phyloP scores from a whole-genome alignment of 2,797 vertebrate genomes.

The Spizella passerina region DNA sequence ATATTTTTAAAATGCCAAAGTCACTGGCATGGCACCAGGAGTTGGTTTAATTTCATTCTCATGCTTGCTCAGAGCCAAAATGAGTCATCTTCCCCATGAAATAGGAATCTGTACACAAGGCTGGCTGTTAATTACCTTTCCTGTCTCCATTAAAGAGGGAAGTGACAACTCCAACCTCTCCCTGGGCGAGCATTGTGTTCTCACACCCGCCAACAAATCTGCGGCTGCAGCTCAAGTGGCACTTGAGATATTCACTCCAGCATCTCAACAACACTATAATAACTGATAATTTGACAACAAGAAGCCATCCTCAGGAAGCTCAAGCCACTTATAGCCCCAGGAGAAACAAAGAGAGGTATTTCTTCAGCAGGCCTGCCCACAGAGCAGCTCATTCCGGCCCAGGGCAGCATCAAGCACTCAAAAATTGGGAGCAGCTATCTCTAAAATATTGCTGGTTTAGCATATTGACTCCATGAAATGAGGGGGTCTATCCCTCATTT shows the following conservation, averaged over 20 bases:
- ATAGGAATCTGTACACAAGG: conserved; percentile 59
- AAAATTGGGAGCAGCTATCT: background rate
- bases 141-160: conserved; percentile 69
- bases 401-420: background rate
- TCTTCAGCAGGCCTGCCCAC: background rate
- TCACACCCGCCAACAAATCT: conserved; percentile 46
- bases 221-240: conserved; percentile 52
- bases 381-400: background rate
- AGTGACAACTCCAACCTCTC: conserved; percentile 73
- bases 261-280: conserved; percentile 39
- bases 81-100: conserved; percentile 68
- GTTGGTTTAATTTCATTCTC: conserved; percentile 57
- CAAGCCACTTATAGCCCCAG: background rate
- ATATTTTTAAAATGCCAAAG: conserved; percentile 37
- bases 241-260: conserved; percentile 55
- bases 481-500: background rate
- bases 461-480: rapidly evolving
- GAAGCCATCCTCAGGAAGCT: conserved; percentile 52
- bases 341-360: conserved; percentile 12
- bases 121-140: conserved; percentile 70
- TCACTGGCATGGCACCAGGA: conserved; percentile 40
- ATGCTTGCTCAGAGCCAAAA: conserved; percentile 58
- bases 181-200: conserved; percentile 57
- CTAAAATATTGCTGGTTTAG: background rate
- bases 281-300: conserved; percentile 53